Evolutionary conservation across 2,797 vertebrate genomes (phyloP), one percentile per base, ranked within the genome.

Genomic region (Pipistrellus kuhlii): DNA sequence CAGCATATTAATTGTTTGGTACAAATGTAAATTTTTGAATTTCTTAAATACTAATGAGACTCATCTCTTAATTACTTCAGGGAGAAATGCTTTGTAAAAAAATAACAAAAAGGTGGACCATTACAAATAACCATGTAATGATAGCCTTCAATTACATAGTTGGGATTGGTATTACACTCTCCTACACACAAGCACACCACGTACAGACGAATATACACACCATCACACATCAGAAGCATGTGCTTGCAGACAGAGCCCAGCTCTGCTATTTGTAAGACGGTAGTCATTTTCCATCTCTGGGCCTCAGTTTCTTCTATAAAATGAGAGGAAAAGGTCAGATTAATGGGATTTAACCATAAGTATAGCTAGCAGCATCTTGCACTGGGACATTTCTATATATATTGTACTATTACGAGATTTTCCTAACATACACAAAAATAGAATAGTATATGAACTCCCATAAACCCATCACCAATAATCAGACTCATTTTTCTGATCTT

Each of bases 11-110:
- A 93, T 64, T 95, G 51, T 87, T 91, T 91, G 68, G n/a, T 90
- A 62, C 83, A 94, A 83, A 95, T 91, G n/a, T 89, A 44, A 55
- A 85, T 88, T 87, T 89, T 30, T 93, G 48, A 55, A 85, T 90
- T 87, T 89, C 38, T 95, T 76, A 86, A 88, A 66, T 92, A 77
- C 55, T 88, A 90, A 75, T 87, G 77, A 86, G 41, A 75, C 35
- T 57, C 81, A 32, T 80, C n/a, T 72, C 17, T 89, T 91, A 88
- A 76, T 95, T 83, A 72, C 20, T 81, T 18, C 17, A 78, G 21
- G 32, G 82, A 6, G 51, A 90, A 82, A 69, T 10, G 80, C 23
- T 83, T 78, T 27, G 38, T 71, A 55, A 86, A 88, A 82, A 6
- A 85, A 68, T 85, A 87, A 91, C 20, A 88, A 82, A 94, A 48